Evolutionary conservation across 2,113 vertebrate genomes (phyloP).

Genomic region (Ammodytes dubius): DNA sequence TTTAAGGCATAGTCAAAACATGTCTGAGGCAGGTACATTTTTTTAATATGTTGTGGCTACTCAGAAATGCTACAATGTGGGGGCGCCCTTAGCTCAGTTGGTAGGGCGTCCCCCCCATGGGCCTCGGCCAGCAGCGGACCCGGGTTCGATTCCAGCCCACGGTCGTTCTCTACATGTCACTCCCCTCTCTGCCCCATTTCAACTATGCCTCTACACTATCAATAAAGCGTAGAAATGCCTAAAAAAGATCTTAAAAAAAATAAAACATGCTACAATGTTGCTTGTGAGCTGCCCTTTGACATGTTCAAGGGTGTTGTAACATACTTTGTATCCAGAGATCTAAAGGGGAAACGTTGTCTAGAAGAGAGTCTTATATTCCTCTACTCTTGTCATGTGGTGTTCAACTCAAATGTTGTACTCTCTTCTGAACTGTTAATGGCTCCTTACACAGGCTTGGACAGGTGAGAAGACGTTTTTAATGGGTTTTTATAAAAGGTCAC

Average conservation of each 20-base stretch:
- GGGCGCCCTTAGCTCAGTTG: no score
- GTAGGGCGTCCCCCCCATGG: no score
- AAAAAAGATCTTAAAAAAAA: no score
- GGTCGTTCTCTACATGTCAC: no score
- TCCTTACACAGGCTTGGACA: slow-evolving; percentile 4
- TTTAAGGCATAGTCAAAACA: not conserved
- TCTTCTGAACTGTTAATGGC: not conserved
- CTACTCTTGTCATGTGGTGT: not conserved
- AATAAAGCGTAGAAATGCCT: no score
- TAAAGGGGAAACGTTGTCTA: not conserved
- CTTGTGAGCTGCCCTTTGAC: not conserved
- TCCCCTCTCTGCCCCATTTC: no score
- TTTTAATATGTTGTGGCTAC: not conserved
- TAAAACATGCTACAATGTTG: not conserved
- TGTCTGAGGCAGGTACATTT: not conserved
- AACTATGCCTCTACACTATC: no score
- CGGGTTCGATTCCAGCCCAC: no score
- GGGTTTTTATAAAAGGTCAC: not conserved
- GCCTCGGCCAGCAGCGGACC: no score
- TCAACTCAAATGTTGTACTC: not conserved
- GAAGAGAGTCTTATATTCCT: not conserved
- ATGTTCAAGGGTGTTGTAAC: not conserved
- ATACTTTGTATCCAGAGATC: not conserved
- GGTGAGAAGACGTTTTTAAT: slow-evolving; percentile 26
- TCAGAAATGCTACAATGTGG: not conserved